Conservation (phyloP, 2,113 vertebrate genomes). For the Tauraco erythrolophus region DNA sequence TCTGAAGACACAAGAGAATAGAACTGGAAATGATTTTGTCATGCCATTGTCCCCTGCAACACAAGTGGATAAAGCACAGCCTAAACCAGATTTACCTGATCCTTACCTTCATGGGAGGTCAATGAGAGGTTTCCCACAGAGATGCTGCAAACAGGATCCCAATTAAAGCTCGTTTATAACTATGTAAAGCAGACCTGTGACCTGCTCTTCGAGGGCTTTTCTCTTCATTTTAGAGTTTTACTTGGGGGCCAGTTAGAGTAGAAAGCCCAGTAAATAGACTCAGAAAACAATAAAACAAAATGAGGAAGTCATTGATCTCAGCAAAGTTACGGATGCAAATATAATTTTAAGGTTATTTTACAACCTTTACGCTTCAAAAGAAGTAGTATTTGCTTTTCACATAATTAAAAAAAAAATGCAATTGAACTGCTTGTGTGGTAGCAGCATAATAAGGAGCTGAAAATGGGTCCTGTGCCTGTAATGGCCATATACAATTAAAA, state of each 20-base stretch:
- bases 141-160: background rate
- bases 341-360: background rate
- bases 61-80: background rate
- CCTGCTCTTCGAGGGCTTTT: background rate
- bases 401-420: background rate
- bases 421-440: background rate
- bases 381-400: background rate
- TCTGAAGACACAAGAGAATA: background rate
- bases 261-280: background rate
- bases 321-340: background rate
- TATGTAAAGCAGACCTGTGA: background rate
- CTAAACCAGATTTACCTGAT: background rate
- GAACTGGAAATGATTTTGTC: background rate
- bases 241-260: background rate
- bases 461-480: background rate
- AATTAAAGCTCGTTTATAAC: background rate
- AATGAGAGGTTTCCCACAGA: background rate
- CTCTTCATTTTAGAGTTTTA: background rate
- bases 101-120: background rate
- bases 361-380: background rate
- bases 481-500: background rate
- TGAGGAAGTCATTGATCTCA: background rate
- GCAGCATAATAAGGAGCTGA: background rate
- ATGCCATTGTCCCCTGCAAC: accelerated
- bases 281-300: background rate